These are phyloP conservation scores for Nothocercus nigrocapillus DNA, from an alignment of 2,113 vertebrate genomes.

Conservation along the genomic window DNA sequence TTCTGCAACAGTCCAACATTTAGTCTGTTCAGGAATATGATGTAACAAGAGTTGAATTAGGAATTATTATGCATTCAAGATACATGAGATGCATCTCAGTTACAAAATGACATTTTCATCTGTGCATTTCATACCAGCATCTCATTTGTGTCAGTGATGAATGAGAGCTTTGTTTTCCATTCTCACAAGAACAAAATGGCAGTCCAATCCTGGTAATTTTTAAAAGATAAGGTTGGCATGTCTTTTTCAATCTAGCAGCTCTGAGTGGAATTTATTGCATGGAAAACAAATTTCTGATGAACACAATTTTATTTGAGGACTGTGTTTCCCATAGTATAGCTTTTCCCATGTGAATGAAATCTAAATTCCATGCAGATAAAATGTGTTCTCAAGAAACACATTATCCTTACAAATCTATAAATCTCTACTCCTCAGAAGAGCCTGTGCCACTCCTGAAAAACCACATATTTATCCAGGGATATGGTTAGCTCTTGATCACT, in stretches of 20 bases:
- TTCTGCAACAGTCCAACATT: background rate
- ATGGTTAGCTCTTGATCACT: background rate
- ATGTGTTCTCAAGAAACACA: conserved; percentile 13
- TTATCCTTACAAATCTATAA: conserved; percentile 28
- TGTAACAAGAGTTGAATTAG: background rate
- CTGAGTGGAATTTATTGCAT: conserved; percentile 59
- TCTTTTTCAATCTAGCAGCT: conserved; percentile 37
- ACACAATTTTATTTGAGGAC: conserved; percentile 20
- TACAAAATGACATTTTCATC: background rate
- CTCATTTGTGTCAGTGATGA: background rate
- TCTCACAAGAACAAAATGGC: conserved; percentile 20
- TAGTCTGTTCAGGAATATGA: background rate
- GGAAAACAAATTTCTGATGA: conserved; percentile 62
- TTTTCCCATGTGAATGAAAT: conserved; percentile 64
- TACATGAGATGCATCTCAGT: background rate
- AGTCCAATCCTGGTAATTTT: conserved; percentile 45
- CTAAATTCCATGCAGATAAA: conserved; percentile 2
- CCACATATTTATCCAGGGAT: background rate
- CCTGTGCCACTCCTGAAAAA: background rate
- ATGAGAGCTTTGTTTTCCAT: conserved; percentile 1
- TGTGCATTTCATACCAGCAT: background rate
- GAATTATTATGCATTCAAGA: background rate
- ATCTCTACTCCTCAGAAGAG: background rate
- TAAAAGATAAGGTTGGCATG: conserved; percentile 54
- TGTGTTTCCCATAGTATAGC: conserved; percentile 41